Evolutionary conservation across 2,888 invertebrate species (phyloP).

Genomic region (Idaea dimidiata): DNA sequence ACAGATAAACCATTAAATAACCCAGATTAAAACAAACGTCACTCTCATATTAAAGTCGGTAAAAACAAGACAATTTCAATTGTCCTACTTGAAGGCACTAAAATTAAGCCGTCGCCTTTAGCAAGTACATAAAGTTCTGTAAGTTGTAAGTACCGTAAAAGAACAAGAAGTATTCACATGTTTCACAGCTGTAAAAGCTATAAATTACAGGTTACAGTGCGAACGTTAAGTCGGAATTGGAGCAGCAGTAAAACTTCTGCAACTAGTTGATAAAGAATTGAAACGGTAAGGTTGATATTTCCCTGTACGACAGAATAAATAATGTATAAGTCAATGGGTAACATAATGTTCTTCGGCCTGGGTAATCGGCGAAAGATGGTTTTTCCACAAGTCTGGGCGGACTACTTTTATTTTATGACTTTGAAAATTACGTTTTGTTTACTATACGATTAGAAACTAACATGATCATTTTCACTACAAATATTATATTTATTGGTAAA

Average conservation of each 20-base stretch:
- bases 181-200: neutral
- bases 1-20: too few relatives aligned
- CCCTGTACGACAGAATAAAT: neutral
- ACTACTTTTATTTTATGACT: too few relatives aligned
- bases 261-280: conserved; percentile 2
- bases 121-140: neutral
- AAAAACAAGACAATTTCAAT: neutral
- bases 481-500: too few relatives aligned
- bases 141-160: neutral
- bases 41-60: neutral
- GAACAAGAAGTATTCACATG: neutral
- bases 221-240: neutral
- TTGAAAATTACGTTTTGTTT: too few relatives aligned
- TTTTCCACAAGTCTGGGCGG: too few relatives aligned
- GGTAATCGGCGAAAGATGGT: too few relatives aligned
- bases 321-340: too few relatives aligned
- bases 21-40: neutral
- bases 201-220: neutral
- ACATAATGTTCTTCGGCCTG: too few relatives aligned
- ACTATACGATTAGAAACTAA: too few relatives aligned
- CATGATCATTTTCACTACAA: too few relatives aligned
- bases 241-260: neutral
- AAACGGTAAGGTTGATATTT: neutral
- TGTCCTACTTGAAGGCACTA: neutral
- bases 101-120: neutral